phyloP scores from a whole-genome alignment of 2,113 vertebrate species.

The Pygoscelis adeliae region DNA sequence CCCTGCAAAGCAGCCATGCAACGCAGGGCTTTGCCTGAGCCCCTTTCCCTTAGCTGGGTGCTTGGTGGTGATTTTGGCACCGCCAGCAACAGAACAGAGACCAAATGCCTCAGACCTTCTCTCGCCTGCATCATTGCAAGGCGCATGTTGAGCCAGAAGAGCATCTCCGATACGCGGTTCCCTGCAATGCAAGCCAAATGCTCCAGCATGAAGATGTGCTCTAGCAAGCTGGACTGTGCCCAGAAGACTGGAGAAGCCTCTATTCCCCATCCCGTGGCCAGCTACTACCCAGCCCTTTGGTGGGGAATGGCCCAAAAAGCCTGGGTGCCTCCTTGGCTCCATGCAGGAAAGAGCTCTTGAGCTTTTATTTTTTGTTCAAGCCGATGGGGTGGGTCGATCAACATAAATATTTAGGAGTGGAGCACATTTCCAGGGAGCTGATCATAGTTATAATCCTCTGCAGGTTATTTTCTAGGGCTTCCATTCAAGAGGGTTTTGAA shows the following conservation, averaged over 20 bases:
- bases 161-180: rapidly evolving
- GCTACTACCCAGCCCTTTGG: not conserved
- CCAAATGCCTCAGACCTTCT: not conserved
- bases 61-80: too few relatives aligned
- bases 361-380: not conserved
- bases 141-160: not conserved
- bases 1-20: not conserved
- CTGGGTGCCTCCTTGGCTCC: not conserved
- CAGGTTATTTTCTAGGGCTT: not conserved
- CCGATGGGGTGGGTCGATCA: rapidly evolving
- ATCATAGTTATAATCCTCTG: not conserved
- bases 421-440: not conserved
- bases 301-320: not conserved
- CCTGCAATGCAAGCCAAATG: not conserved
- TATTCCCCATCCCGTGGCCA: rapidly evolving
- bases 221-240: not conserved
- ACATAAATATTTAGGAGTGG: not conserved
- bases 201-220: not conserved
- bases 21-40: not conserved
- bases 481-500: not conserved
- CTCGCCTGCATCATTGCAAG: not conserved
- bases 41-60: not conserved
- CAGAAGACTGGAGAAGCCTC: not conserved
- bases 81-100: not conserved
- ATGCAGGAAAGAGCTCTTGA: not conserved